Base-by-base conservation (phyloP, 2,797 vertebrate species). In the Euphonia xanthogaster region DNA sequence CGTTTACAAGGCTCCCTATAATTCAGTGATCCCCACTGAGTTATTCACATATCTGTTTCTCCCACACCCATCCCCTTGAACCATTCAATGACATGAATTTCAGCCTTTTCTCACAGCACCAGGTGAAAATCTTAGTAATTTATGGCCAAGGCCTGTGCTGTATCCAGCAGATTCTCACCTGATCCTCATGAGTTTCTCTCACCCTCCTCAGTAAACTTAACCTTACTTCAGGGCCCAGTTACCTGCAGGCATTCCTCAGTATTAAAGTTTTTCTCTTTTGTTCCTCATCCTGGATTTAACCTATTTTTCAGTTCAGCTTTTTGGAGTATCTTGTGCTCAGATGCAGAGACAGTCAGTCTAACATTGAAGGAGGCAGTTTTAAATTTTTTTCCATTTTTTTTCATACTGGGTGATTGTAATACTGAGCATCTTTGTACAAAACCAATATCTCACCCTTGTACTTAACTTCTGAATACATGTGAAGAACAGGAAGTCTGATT, bases 391-490 rank as follows among this genome's bases (percentile, higher is more conserved):
- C 14, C 0, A 2, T 13, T 54, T 39, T 25, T 48, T 51, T 60
- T 9, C 7, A 25, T n/a, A 33, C 22, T 37, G 44, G 19, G 44
- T 45, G 13, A 27, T 67, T 50, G 7, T 45, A 45, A 40, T 72
- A 45, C n/a, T 25, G 68, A 45, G 4, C 14, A 30, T 21, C 30
- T 87, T 57, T 21, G 19, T n/a, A 55, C 3, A 44, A 54, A 77
- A 50, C 1, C 4, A 44, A 0, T 18, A 42, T 42, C 17, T 42
- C 4, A 2, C 6, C 27, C 24, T n/a, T 71, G 20, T 60, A 21
- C 13, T 62, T 45, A 35, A 51, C 4, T 35, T 22, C 48, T 75
- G 30, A 63, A 33, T 35, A 17, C 3, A 20, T 18, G 18, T 54
- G 27, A 50, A 28, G 35, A 53, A 44, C 2, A 8, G 35, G 14